phyloP scores from a whole-genome alignment of 2,113 vertebrate species.

The Heloderma charlesbogerti region DNA sequence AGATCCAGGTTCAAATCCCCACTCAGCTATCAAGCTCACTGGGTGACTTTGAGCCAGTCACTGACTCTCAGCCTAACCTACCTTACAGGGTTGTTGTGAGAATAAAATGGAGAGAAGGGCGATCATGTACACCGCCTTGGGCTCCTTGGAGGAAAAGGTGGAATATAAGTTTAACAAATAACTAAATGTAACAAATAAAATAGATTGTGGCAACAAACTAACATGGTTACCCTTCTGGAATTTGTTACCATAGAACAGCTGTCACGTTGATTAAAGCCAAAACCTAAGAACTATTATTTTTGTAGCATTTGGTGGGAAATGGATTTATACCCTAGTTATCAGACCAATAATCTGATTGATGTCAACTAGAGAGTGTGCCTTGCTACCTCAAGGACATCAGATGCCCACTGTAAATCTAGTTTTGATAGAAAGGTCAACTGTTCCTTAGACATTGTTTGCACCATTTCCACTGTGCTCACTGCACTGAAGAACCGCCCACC shows the following conservation, averaged over 20 bases:
- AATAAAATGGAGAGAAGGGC: too few relatives aligned
- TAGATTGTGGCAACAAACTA: not conserved
- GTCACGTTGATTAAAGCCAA: not conserved
- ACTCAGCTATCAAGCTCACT: too few relatives aligned
- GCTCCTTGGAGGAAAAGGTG: too few relatives aligned
- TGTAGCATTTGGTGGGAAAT: too few relatives aligned
- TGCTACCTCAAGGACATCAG: not conserved
- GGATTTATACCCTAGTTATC: not conserved
- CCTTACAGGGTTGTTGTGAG: too few relatives aligned
- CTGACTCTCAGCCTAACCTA: too few relatives aligned
- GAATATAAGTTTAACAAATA: too few relatives aligned
- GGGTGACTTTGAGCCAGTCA: too few relatives aligned
- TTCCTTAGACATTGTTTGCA: constrained; percentile 1
- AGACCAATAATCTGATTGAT: not conserved
- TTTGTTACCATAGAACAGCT: not conserved
- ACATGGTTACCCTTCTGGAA: not conserved
- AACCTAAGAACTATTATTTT: not conserved
- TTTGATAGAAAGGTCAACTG: not conserved
- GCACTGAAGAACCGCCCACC: not conserved
- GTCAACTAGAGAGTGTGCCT: not conserved
- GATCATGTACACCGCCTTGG: too few relatives aligned
- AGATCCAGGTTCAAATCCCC: too few relatives aligned
- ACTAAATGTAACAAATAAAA: too few relatives aligned
- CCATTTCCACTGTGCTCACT: not conserved
- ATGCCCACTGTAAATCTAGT: too few relatives aligned